A percentile compares a stretch with the other conserved stretches of the same genome.
Conservation (phyloP, 2,113 vertebrate genomes). For the Heloderma charlesbogerti region DNA sequence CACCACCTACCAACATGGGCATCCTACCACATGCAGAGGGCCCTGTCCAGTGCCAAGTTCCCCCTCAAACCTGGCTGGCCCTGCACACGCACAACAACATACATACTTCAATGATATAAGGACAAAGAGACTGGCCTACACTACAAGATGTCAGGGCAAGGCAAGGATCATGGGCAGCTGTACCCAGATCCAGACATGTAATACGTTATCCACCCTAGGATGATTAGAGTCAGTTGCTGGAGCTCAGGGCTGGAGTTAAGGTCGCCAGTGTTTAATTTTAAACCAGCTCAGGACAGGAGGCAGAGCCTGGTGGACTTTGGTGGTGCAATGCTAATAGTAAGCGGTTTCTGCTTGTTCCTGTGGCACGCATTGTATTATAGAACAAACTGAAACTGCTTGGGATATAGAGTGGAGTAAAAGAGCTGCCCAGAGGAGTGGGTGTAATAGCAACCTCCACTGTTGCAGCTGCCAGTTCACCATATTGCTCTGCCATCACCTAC, state of each 20-base stretch:
- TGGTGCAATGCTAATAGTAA: background rate
- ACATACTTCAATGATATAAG: background rate
- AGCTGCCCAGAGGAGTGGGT: background rate
- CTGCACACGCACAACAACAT: background rate
- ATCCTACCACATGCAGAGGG: background rate
- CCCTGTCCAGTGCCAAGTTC: background rate
- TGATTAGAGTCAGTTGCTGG: background rate
- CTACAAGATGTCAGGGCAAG: background rate
- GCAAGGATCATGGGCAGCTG: background rate
- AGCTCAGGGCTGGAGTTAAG: background rate
- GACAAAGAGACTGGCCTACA: background rate
- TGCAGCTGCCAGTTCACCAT: background rate
- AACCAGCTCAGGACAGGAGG: background rate
- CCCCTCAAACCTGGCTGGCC: background rate
- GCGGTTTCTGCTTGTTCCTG: background rate
- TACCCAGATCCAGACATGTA: background rate
- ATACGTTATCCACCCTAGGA: background rate
- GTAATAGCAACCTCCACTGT: background rate
- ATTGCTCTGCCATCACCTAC: background rate
- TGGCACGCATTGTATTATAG: background rate
- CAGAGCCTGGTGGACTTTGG: background rate
- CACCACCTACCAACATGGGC: background rate
- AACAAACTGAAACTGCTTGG: background rate
- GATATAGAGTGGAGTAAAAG: background rate
- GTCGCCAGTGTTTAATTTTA: background rate